A percentile compares a stretch with the other conserved stretches of the same genome.
Evolutionary conservation across 2,797 vertebrate species (phyloP).

Genomic region (Hirundo rustica): DNA sequence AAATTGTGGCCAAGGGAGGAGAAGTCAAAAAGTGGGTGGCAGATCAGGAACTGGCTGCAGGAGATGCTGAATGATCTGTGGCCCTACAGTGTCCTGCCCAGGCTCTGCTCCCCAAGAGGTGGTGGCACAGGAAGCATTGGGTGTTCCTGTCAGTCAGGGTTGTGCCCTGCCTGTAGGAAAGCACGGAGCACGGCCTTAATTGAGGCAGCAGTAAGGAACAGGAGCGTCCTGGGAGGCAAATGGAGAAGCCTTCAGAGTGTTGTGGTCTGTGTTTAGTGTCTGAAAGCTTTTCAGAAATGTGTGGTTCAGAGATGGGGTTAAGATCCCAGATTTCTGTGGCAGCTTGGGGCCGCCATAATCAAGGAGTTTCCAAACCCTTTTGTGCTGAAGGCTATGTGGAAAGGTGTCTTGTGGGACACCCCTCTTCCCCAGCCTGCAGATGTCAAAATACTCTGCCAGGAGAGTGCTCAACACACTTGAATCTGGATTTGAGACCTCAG

Average conservation of each 20-base stretch:
- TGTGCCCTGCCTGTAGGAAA: neutral
- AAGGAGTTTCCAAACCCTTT: neutral
- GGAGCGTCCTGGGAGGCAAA: neutral
- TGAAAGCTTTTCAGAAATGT: neutral
- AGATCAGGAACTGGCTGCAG: neutral
- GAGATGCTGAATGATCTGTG: neutral
- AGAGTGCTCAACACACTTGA: neutral
- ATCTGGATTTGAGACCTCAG: neutral
- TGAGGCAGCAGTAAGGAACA: neutral
- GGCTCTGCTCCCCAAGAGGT: rapidly evolving
- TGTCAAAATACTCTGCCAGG: neutral
- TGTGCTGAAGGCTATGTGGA: neutral
- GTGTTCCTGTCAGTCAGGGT: rapidly evolving
- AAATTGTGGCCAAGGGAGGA: neutral
- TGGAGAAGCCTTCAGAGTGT: neutral
- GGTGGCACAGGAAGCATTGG: neutral
- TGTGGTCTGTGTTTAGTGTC: neutral
- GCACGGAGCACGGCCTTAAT: neutral
- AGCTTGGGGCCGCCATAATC: neutral
- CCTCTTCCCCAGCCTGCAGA: neutral
- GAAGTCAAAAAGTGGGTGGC: neutral
- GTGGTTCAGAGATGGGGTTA: slow-evolving; percentile 12
- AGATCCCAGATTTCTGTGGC: neutral
- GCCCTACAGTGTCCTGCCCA: rapidly evolving
- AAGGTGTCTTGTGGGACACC: neutral